Conservation (phyloP, 2,888 invertebrate species). For the Elegia similella region DNA sequence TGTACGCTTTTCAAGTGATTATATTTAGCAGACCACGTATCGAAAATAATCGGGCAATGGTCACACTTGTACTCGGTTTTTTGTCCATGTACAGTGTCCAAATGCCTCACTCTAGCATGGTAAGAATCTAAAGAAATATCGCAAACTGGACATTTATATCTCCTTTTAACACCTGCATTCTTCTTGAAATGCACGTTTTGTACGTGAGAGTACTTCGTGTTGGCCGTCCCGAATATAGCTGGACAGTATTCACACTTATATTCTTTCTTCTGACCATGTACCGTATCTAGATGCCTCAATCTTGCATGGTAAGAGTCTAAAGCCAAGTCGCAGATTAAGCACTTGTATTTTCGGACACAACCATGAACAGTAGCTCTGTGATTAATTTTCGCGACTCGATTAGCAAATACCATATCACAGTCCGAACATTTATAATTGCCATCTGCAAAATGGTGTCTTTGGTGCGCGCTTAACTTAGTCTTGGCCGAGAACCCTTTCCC, state of each 20-base stretch:
- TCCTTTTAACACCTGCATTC: constrained; percentile 31
- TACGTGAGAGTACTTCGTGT: constrained; percentile 59
- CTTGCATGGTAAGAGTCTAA: constrained; percentile 53
- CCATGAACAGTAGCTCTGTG: constrained; percentile 47
- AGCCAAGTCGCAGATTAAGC: constrained; percentile 50
- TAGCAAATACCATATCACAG: constrained; percentile 59
- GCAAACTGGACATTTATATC: constrained; percentile 58
- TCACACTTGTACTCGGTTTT: constrained; percentile 50
- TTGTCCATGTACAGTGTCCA: constrained; percentile 48
- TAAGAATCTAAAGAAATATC: constrained; percentile 49
- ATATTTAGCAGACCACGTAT: constrained; percentile 56
- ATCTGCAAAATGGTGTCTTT: constrained; percentile 47
- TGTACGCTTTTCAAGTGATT: constrained; percentile 46
- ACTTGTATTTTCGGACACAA: constrained; percentile 50
- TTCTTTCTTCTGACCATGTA: constrained; percentile 50
- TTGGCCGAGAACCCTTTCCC: constrained; percentile 70
- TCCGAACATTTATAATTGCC: not conserved
- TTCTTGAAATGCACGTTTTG: constrained; percentile 52
- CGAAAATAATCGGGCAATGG: constrained; percentile 49
- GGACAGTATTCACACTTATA: constrained; percentile 51
- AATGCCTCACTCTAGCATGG: constrained; percentile 47
- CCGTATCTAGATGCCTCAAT: constrained; percentile 46
- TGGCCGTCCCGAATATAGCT: constrained; percentile 51
- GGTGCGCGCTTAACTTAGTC: constrained; percentile 64
- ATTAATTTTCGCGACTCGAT: constrained; percentile 40